Percentiles rank a stretch among this genome's conserved stretches.
Conservation (phyloP, 2,888 invertebrate genomes). For the Coremacera marginata region DNA sequence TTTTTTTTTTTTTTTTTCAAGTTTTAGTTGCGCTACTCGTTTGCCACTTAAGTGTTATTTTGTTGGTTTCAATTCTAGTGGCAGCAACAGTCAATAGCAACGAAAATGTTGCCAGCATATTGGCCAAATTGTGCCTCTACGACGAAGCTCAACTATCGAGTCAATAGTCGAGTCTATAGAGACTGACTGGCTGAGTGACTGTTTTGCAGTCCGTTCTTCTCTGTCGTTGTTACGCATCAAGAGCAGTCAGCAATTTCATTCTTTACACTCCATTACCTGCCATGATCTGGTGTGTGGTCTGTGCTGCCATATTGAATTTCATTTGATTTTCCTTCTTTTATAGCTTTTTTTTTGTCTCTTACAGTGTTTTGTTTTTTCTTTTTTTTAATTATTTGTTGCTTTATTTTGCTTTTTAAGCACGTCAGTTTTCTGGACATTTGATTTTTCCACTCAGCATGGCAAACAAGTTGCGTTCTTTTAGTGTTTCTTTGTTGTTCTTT, state of each 20-base stretch:
- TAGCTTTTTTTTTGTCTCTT: not conserved
- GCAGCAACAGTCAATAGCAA: slow-evolving; percentile 11
- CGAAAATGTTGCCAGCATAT: not conserved
- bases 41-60: slow-evolving; percentile 10
- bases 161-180: not conserved
- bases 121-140: slow-evolving; percentile 9
- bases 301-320: slow-evolving; percentile 32
- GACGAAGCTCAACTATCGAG: not conserved
- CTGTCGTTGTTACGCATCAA: slow-evolving; percentile 14
- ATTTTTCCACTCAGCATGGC: slow-evolving; percentile 7
- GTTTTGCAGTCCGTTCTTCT: not conserved
- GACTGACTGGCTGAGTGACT: not conserved
- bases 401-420: not conserved
- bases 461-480: slow-evolving; percentile 6
- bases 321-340: slow-evolving; percentile 24
- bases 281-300: slow-evolving; percentile 36
- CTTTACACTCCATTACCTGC: slow-evolving; percentile 31
- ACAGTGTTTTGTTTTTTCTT: not conserved
- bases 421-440: slow-evolving; percentile 26
- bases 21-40: not conserved
- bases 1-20: not conserved
- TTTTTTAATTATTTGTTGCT: not conserved
- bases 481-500: not conserved
- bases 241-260: slow-evolving; percentile 26
- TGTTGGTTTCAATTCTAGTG: not conserved